phyloP scores from a whole-genome alignment of 2,113 vertebrate species.

The Bungarus multicinctus region DNA sequence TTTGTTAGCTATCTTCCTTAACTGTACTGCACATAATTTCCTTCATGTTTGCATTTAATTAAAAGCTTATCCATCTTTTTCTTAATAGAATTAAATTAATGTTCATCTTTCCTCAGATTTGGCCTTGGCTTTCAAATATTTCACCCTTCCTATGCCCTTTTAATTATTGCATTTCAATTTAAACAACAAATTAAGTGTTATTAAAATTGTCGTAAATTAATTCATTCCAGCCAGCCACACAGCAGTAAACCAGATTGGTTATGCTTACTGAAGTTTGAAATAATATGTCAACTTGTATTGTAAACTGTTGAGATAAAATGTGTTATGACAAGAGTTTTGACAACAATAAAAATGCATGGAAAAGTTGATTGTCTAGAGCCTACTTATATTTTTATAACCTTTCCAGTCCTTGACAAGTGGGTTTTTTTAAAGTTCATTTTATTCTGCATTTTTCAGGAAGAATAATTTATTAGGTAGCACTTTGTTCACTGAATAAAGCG shows the following conservation, averaged over 20 bases:
- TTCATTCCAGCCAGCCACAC: background rate
- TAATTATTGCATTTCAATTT: background rate
- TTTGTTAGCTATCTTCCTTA: background rate
- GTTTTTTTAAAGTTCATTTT: background rate
- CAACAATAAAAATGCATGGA: background rate
- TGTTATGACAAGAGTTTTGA: background rate
- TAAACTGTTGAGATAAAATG: background rate
- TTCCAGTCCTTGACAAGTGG: background rate
- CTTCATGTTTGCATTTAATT: background rate
- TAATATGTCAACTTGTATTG: background rate
- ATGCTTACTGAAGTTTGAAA: background rate
- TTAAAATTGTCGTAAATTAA: background rate
- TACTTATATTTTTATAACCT: background rate
- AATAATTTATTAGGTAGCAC: constrained; percentile 16
- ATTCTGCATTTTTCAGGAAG: constrained; percentile 8
- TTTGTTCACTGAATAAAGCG: constrained; percentile 27
- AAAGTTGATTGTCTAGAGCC: background rate
- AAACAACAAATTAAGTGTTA: background rate
- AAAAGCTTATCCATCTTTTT: background rate
- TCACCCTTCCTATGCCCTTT: background rate
- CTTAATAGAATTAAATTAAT: background rate
- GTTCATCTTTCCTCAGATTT: background rate
- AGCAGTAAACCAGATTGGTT: background rate
- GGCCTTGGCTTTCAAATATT: background rate
- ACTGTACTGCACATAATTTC: background rate